Evolutionary conservation across 1,140 invertebrate genomes (phyloP).

Genomic region (Aphaenogaster rudis): DNA sequence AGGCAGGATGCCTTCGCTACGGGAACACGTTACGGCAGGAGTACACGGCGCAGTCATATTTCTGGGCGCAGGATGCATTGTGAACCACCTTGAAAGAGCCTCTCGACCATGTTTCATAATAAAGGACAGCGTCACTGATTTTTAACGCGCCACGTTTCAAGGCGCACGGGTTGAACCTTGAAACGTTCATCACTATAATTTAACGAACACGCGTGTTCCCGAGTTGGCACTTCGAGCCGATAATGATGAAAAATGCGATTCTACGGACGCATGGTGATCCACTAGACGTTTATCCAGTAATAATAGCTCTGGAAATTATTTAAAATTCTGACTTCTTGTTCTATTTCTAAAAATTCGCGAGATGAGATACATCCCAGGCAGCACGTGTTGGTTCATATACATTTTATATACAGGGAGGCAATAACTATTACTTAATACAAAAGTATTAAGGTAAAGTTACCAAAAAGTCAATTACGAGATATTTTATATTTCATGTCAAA

Average conservation of each 20-base stretch:
- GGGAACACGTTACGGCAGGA: neutral
- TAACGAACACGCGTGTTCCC: neutral
- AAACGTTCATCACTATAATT: neutral
- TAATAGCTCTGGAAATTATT: neutral
- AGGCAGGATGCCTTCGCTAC: neutral
- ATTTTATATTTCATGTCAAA: too few relatives aligned
- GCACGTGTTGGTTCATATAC: too few relatives aligned
- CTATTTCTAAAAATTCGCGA: neutral
- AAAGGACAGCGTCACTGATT: constrained; percentile 17
- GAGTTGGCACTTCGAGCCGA: neutral
- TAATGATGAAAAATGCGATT: neutral
- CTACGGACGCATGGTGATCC: neutral
- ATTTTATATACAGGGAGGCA: too few relatives aligned
- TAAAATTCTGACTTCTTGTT: neutral
- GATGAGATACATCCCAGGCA: neutral
- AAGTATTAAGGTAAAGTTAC: too few relatives aligned
- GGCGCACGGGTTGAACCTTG: neutral
- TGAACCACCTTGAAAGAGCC: constrained; percentile 41
- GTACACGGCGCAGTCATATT: neutral
- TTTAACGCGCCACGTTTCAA: constrained; percentile 29
- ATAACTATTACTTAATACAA: too few relatives aligned
- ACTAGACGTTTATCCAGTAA: neutral
- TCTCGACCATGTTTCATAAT: constrained; percentile 29
- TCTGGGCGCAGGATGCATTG: constrained; percentile 1
- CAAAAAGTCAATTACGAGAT: too few relatives aligned